These are phyloP conservation scores for Manacus vitellinus DNA, from an alignment of 2,113 vertebrate species.

Conservation along the genomic window DNA sequence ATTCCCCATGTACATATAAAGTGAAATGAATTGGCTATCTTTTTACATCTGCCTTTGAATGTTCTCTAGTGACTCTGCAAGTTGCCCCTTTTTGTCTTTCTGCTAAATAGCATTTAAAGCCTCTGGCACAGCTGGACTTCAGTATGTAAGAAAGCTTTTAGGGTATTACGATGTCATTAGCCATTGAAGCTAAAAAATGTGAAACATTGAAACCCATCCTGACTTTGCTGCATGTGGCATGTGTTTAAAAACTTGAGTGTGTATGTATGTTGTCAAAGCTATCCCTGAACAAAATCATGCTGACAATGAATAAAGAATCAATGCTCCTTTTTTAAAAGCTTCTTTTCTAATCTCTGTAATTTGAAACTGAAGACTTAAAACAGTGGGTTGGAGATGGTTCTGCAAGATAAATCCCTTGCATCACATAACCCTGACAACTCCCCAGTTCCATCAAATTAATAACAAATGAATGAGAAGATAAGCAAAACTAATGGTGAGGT, in stretches of 20 bases:
- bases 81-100: constrained; percentile 44
- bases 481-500: constrained; percentile 75
- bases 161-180: constrained; percentile 76
- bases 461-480: constrained; percentile 82
- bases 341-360: constrained; percentile 44
- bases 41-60: constrained; percentile 76
- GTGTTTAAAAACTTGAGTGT: constrained; percentile 18
- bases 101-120: constrained; percentile 72
- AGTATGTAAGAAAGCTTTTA: constrained; percentile 72
- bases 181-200: constrained; percentile 71
- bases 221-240: constrained; percentile 66
- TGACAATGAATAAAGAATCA: neutral
- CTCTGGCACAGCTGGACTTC: constrained; percentile 78
- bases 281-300: neutral
- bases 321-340: constrained; percentile 3
- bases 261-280: neutral
- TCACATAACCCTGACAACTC: constrained; percentile 74
- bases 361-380: constrained; percentile 77
- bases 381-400: constrained; percentile 79
- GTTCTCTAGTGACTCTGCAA: constrained; percentile 75
- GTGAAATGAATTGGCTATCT: constrained; percentile 79
- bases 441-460: constrained; percentile 79
- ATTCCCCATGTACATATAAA: constrained; percentile 79
- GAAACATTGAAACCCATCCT: constrained; percentile 59
- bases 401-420: constrained; percentile 79